phyloP scores from a whole-genome alignment of 2,113 vertebrate genomes.

The Osmerus mordax region DNA sequence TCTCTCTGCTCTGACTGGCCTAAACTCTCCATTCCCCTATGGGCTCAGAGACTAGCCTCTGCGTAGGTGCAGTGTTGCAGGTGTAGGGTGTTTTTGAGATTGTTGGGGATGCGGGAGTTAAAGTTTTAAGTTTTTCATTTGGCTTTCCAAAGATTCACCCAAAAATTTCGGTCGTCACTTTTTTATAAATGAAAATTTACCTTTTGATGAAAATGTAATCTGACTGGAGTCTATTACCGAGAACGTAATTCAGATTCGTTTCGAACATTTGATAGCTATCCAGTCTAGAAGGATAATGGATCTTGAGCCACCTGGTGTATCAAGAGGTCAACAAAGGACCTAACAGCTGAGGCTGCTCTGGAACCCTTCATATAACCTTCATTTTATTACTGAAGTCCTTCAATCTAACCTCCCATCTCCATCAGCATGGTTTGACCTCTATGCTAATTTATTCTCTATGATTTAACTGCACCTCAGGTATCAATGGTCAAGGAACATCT shows the following conservation, averaged over 20 bases:
- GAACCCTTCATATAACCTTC: slow-evolving; percentile 65
- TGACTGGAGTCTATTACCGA: too few species aligned
- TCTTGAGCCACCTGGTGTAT: too few species aligned
- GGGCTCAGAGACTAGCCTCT: slow-evolving; percentile 76
- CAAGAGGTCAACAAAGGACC: not conserved
- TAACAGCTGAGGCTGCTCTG: slow-evolving; percentile 69
- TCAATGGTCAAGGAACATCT: not conserved
- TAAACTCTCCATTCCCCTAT: slow-evolving; percentile 63
- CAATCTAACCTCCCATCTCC: slow-evolving; percentile 46
- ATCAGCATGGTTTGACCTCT: slow-evolving; percentile 10
- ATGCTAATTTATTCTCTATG: not conserved
- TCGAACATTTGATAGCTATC: too few species aligned
- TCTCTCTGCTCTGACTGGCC: slow-evolving; percentile 68
- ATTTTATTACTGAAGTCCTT: slow-evolving; percentile 53
- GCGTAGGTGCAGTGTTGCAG: slow-evolving; percentile 44
- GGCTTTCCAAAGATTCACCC: too few species aligned
- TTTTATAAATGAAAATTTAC: too few species aligned
- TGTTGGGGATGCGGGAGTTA: too few species aligned
- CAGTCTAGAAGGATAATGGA: too few species aligned
- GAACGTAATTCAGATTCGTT: too few species aligned
- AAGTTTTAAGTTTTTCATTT: too few species aligned
- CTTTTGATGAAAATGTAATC: too few species aligned
- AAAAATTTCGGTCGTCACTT: too few species aligned
- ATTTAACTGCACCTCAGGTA: not conserved
- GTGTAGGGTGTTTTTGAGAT: not conserved